Evolutionary conservation across 2,113 vertebrate genomes (phyloP), one percentile per base, ranked within the genome.

Genomic region (Sardina pilchardus): DNA sequence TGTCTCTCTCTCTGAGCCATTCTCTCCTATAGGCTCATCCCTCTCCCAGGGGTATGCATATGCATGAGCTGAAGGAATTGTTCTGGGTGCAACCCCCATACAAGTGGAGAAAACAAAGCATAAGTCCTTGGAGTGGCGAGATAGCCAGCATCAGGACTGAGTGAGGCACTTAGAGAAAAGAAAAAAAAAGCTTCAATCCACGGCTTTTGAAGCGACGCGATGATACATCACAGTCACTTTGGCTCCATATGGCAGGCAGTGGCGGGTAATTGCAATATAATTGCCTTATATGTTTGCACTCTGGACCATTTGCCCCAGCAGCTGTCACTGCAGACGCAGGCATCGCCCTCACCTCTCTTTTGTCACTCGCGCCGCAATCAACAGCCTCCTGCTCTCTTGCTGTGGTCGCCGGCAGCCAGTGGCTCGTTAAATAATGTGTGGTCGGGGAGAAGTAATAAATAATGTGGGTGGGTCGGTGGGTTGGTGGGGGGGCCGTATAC

Each of bases 281-380:
- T 94, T 94, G 93, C 92, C 86, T 92, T 88, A 87, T 90, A 93
- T 93, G 88, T 92, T 93, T 92, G 91, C 91, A 92, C 92, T 91
- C 91, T 88, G 91, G 89, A 92, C 93, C 93, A 90, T 93, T 94
- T 93, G 89, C 92, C 53, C 89, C 85, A 7, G 89, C 94, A 94
- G 92, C 93, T 94, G 94, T 93, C 91, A 90, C 88, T 63, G 44
- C 53, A 89, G 88, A 88, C 90, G 88, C 91, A 89, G 91, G 90
- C 86, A 83, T 86, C 82, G 87, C 4, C 53, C 26, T 36, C 71
- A 26, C 53, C 30, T 85, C 30, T 14, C 85, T n/a, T 30, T 39
- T 63, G 88, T 85, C 80, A 30, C 34, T 1, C 19, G 19, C 48
- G 84, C 82, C 83, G 85, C 34, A 85, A 82, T 86, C 87, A 84